Base-by-base conservation (phyloP, 2,888 invertebrate species). In the Nomada ruficornis region DNA sequence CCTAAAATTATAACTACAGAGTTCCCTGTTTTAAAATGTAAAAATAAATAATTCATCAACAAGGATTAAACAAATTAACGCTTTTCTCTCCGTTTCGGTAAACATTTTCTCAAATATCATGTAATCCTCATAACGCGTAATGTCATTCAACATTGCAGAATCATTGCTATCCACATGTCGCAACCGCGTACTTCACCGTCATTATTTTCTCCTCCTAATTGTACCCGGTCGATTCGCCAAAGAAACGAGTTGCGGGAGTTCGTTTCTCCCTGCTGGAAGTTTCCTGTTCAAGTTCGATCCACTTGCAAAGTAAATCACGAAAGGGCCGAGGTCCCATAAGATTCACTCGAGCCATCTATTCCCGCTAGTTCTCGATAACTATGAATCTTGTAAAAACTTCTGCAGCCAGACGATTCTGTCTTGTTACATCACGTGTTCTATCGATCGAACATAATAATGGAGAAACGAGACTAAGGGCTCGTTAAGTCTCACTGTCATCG, bases 211-310 rank as follows among this genome's bases (percentile, higher is more conserved):
- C 15, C 20, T 10, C 26, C 47, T 54, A 65, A 54, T 72, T 71
- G 70, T 62, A 63, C 68, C 67, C 74, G 55, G 73, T 79, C 85
- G 77, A 82, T 82, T 73, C 75, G 57, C 52, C 79, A 79, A 60
- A 81, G 67, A 82, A 84, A 81, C 78, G 77, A 77, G 80, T 79
- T 76, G 84, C 80, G 65, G 63, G 67, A 77, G 80, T 78, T 81
- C 72, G 63, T 73, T 72, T 73, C 73, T 60, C 26, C 18, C 20
- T 20, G 44, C 42, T 23, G 47, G 68, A 78, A 84, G 75, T 83
- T 86, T 70, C 52, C 63, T 71, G 63, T 55, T 54, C 71, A 52
- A 77, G 77, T 82, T 82, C 81, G 70, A 84, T 83, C 82, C 62
- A 67, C 77, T 83, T 81, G 73, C 69, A 77, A 65, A 79, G 78